These are phyloP conservation scores for Spatulosminthurus flaviceps DNA, from an alignment of 2,888 invertebrate species.

Conservation along the genomic window DNA sequence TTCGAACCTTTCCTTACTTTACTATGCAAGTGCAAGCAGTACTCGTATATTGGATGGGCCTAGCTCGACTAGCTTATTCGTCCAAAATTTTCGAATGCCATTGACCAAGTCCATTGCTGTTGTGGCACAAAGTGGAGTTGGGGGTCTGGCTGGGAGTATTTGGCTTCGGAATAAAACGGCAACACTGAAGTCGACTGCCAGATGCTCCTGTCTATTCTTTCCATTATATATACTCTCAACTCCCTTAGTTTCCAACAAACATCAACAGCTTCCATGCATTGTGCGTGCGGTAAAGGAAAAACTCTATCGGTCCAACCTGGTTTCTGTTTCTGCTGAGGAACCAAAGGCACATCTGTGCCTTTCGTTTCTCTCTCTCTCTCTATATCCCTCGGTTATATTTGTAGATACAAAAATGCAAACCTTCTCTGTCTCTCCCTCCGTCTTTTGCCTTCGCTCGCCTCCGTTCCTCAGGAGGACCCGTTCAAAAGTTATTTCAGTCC, in stretches of 20 bases:
- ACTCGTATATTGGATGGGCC: background rate
- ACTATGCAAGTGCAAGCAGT: background rate
- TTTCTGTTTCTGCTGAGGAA: too few relatives aligned
- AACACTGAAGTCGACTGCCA: slow-evolving; percentile 35
- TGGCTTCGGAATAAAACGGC: slow-evolving; percentile 38
- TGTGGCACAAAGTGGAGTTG: slow-evolving; percentile 40
- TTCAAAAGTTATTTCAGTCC: too few relatives aligned
- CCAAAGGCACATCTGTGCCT: too few relatives aligned
- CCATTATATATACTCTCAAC: slow-evolving; percentile 5
- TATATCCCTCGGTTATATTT: too few relatives aligned
- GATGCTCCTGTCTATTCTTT: slow-evolving; percentile 38
- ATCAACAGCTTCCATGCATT: background rate
- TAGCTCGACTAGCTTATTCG: slow-evolving; percentile 29
- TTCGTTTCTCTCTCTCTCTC: too few relatives aligned
- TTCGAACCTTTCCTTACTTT: background rate
- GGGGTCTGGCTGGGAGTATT: slow-evolving; percentile 46
- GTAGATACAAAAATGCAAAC: too few relatives aligned
- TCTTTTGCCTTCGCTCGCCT: too few relatives aligned
- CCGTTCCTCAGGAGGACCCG: too few relatives aligned
- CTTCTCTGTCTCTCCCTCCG: too few relatives aligned
- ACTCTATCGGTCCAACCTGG: too few relatives aligned
- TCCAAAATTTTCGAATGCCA: slow-evolving; percentile 50
- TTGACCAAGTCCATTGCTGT: slow-evolving; percentile 50
- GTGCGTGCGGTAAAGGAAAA: background rate
- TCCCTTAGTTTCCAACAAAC: slow-evolving; percentile 2